A percentile compares a stretch with the other conserved stretches of the same genome.
Conservation (phyloP, 2,888 invertebrate genomes). For the Rotaria macrura region DNA sequence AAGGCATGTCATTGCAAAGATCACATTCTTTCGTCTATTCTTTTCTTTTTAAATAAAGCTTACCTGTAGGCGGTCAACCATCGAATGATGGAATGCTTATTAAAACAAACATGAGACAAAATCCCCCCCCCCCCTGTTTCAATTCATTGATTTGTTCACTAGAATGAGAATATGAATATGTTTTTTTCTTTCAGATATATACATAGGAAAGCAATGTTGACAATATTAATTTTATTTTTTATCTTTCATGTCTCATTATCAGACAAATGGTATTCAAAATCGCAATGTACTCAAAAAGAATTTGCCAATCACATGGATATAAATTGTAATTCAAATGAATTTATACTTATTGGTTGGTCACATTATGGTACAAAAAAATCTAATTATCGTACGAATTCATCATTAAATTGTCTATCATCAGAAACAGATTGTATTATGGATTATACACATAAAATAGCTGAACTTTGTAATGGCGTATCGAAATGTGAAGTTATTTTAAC, state of each 20-base stretch:
- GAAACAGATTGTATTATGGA: conserved; percentile 31
- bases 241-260: neutral
- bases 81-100: neutral
- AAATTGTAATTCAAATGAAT: conserved; percentile 20
- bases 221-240: too few species aligned
- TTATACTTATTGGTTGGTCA: conserved; percentile 28
- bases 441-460: conserved; percentile 32
- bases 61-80: neutral
- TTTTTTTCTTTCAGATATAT: too few species aligned
- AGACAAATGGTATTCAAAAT: neutral
- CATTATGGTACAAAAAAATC: conserved; percentile 27
- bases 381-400: neutral
- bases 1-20: neutral
- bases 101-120: neutral
- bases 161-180: too few species aligned
- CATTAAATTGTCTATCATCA: neutral
- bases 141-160: neutral
- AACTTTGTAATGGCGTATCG: conserved; percentile 27
- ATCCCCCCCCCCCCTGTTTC: too few species aligned
- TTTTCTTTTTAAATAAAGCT: neutral
- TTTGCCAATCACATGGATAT: conserved; percentile 23
- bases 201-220: too few species aligned
- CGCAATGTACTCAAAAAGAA: neutral
- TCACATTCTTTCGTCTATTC: neutral
- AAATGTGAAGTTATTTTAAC: conserved; percentile 23